A percentile compares a stretch with the other conserved stretches of the same genome.
These are phyloP conservation scores for Netelia virgata DNA, from an alignment of 2,888 invertebrate species.

Conservation along the genomic window DNA sequence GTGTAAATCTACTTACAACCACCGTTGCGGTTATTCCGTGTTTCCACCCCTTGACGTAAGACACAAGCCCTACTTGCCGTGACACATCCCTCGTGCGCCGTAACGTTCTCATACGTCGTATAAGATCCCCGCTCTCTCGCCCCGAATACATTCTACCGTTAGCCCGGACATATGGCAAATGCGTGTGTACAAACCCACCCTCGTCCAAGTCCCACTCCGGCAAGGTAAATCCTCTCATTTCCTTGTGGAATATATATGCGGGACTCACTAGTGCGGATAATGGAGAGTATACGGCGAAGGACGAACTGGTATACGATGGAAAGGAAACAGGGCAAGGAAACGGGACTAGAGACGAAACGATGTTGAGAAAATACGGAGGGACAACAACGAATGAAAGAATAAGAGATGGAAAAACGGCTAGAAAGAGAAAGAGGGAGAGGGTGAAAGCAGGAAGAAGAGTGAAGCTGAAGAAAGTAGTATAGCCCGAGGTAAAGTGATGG, in stretches of 20 bases:
- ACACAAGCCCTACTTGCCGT: background rate
- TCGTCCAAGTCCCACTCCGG: constrained; percentile 41
- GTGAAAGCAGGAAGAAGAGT: background rate
- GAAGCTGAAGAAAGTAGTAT: constrained; percentile 20
- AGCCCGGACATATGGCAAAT: constrained; percentile 1
- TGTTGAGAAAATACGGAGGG: constrained; percentile 59
- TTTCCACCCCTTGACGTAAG: constrained; percentile 34
- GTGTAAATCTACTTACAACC: constrained; percentile 76
- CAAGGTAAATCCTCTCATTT: constrained; percentile 51
- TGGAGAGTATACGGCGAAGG: constrained; percentile 52
- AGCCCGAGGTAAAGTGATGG: constrained; percentile 2
- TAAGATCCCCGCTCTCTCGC: background rate
- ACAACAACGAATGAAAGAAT: constrained; percentile 8
- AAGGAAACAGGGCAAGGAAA: constrained; percentile 12
- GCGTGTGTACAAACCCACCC: constrained; percentile 14
- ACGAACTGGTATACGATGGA: constrained; percentile 32
- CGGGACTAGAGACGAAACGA: background rate
- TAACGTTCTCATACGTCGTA: constrained; percentile 11
- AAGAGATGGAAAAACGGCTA: background rate
- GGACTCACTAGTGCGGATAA: constrained; percentile 47
- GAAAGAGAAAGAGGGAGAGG: background rate
- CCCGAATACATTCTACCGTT: too few species aligned
- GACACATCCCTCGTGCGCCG: constrained; percentile 56
- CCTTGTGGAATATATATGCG: constrained; percentile 16
- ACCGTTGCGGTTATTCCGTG: constrained; percentile 53